Evolutionary conservation across 2,797 vertebrate genomes (phyloP).

Genomic region (Spea hammondii): DNA sequence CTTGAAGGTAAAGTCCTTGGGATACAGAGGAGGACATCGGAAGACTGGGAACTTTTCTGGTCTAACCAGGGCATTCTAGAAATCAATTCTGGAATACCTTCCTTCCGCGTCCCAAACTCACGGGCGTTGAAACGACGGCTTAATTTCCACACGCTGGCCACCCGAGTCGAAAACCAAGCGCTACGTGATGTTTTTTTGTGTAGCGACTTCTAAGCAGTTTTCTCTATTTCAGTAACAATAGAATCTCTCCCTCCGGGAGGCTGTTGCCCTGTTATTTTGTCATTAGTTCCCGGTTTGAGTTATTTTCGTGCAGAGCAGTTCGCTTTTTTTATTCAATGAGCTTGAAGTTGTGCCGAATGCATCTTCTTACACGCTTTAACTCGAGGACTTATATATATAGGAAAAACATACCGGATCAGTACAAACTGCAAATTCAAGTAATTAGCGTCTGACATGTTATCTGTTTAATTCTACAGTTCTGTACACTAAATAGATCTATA

Average conservation of each 20-base stretch:
- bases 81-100: neutral
- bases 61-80: too few species aligned
- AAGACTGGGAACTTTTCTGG: too few species aligned
- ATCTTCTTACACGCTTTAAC: too few species aligned
- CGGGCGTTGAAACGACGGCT: neutral
- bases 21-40: too few species aligned
- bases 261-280: slow-evolving; percentile 26
- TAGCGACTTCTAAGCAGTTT: slow-evolving; percentile 4
- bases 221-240: slow-evolving; percentile 34
- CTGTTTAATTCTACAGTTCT: too few species aligned
- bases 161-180: neutral
- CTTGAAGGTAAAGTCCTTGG: too few species aligned
- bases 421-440: too few species aligned
- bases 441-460: too few species aligned
- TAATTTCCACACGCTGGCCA: neutral
- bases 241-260: slow-evolving; percentile 3
- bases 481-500: too few species aligned
- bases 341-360: too few species aligned
- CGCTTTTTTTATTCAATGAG: neutral
- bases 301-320: slow-evolving; percentile 1
- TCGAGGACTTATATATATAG: too few species aligned
- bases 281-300: slow-evolving; percentile 39
- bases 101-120: neutral
- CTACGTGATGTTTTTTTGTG: neutral
- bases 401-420: too few species aligned